Percentiles rank a stretch among this genome's conserved stretches.
phyloP scores from a whole-genome alignment of 2,113 vertebrate species.

The Microcebus ravelobensis region DNA sequence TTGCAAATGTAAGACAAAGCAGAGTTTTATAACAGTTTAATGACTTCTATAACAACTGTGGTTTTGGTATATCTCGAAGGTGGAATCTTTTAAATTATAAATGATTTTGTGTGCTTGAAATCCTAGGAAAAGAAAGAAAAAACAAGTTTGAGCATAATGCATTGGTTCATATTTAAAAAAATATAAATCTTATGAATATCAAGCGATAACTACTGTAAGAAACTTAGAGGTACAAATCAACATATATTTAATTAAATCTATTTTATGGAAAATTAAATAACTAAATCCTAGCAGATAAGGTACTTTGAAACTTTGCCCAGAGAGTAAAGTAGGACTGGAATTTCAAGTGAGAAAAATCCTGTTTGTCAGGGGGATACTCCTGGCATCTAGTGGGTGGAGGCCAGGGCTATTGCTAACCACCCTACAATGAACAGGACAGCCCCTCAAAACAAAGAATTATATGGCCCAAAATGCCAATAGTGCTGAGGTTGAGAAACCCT shows the following conservation, averaged over 20 bases:
- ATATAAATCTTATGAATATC: neutral
- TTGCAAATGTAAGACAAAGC: slow-evolving; percentile 68
- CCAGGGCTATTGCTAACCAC: neutral
- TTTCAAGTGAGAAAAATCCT: neutral
- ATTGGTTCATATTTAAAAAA: slow-evolving; percentile 2
- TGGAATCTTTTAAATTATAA: slow-evolving; percentile 93
- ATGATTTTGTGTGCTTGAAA: slow-evolving; percentile 99
- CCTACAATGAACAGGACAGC: neutral
- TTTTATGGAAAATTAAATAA: neutral
- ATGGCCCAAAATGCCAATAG: neutral
- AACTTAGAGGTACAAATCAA: neutral
- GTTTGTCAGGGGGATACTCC: neutral
- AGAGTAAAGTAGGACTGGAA: neutral
- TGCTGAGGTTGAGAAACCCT: neutral
- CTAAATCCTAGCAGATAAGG: neutral
- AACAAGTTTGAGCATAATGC: slow-evolving; percentile 51
- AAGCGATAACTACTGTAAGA: neutral
- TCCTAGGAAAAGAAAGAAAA: slow-evolving; percentile 86
- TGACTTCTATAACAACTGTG: slow-evolving; percentile 78
- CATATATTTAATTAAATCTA: neutral
- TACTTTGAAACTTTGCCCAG: neutral
- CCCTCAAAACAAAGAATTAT: neutral
- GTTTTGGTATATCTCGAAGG: slow-evolving; percentile 69
- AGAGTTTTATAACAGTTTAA: slow-evolving; percentile 79
- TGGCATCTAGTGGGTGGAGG: neutral